Evolutionary conservation across 2,113 vertebrate genomes (phyloP), one percentile per base, ranked within the genome.

Genomic region (Typhlomys cinereus): DNA sequence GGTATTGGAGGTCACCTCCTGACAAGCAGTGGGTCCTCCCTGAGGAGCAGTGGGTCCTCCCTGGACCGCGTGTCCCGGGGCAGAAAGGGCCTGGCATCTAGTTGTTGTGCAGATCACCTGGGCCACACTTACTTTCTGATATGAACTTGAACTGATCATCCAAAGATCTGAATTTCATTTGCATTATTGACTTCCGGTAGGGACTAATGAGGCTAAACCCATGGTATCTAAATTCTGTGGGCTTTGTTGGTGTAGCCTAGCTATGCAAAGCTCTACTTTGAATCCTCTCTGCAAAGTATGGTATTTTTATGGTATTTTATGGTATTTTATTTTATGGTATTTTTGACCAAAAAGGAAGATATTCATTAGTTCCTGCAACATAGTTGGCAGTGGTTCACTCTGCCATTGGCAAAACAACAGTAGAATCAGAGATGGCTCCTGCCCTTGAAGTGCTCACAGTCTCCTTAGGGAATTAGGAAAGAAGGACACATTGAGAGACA

Each of bases 131-230:
- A n/a, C n/a, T 44, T 44, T 78, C 52, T 92, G 95, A 95, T 71
- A 78, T 70, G n/a, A 44, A 80, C 61, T 75, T 75, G 12, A 91
- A 36, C 15, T 80, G 50, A 95, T 4, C 34, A 31, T 50, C 44
- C 80, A 61, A 64, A 80, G 54, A 87, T 90, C 62, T 90, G 71
- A 89, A 20, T 89, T 90, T 89, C 48, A 39, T 87, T 90, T 91
- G 39, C 89, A 95, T 46, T 61, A 73, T 83, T 93, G 57, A 85
- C 59, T 86, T 92, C 89, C 46, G 20, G 41, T 75, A 52, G 46
- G 39, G 50, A 91, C 66, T 93, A 57, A 92, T 62, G 61, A 85
- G 59, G 50, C 48, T 23, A 92, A 64, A 85, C 11, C 27, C 20
- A 36, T 44, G 20, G 57, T 91, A 29, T 69, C 54, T 50, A 85